These are phyloP conservation scores for Lymantria dispar DNA, from an alignment of 2,888 invertebrate species.

Conservation along the genomic window DNA sequence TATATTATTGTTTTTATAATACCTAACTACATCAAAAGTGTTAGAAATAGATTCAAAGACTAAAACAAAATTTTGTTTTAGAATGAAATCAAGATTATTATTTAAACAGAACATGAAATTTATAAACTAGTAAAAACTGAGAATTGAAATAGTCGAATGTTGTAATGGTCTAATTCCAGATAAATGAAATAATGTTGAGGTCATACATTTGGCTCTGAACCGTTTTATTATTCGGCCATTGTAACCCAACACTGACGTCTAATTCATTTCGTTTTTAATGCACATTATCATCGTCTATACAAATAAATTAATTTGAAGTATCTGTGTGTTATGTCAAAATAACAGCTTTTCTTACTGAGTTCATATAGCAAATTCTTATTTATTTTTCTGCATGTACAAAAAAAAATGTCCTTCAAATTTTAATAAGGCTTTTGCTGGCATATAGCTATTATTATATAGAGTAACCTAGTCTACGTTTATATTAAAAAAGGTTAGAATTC, in stretches of 20 bases:
- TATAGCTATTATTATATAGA: too few species aligned
- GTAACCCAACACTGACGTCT: slow-evolving; percentile 43
- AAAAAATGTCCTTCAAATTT: too few species aligned
- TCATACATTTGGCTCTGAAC: slow-evolving; percentile 45
- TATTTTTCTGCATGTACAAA: too few species aligned
- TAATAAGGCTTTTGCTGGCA: too few species aligned
- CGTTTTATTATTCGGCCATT: slow-evolving; percentile 37
- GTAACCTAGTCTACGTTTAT: too few species aligned
- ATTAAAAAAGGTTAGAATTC: too few species aligned
- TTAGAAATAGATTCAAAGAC: slow-evolving; percentile 32
- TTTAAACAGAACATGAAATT: slow-evolving; percentile 51
- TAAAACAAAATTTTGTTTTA: slow-evolving; percentile 48
- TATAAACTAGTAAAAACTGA: slow-evolving; percentile 62
- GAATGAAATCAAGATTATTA: slow-evolving; percentile 51
- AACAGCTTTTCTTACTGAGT: too few species aligned
- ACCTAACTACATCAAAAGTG: slow-evolving; percentile 24
- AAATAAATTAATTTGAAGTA: slow-evolving; percentile 9
- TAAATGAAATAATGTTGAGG: slow-evolving; percentile 65
- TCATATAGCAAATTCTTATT: too few species aligned
- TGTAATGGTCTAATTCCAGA: slow-evolving; percentile 72
- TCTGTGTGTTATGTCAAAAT: too few species aligned
- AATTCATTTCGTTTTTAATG: slow-evolving; percentile 36
- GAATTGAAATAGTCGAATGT: slow-evolving; percentile 58
- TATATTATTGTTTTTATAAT: background rate
- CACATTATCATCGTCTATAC: slow-evolving; percentile 26